These are phyloP conservation scores for Nebria salina DNA, from an alignment of 2,888 invertebrate genomes.

Conservation along the genomic window DNA sequence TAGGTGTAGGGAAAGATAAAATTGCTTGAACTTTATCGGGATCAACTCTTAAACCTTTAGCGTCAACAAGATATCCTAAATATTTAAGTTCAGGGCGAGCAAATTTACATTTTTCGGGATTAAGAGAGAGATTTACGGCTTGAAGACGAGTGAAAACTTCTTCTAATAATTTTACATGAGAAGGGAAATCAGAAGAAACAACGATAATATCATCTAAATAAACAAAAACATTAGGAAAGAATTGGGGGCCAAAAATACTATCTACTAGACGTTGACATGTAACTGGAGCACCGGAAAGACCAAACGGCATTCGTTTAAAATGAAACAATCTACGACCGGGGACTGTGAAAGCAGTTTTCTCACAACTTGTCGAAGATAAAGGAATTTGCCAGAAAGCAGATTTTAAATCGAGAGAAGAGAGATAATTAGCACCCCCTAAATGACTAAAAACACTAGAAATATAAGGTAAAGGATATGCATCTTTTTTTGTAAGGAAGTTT, in stretches of 20 bases:
- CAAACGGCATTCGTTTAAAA: too few relatives aligned
- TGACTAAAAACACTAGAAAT: constrained; percentile 40
- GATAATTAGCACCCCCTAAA: constrained; percentile 8
- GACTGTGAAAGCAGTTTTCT: too few relatives aligned
- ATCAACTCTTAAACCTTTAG: constrained; percentile 48
- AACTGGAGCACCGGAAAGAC: too few relatives aligned
- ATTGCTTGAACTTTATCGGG: constrained; percentile 47
- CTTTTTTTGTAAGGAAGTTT: constrained; percentile 50
- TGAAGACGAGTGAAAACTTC: background rate
- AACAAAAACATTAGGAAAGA: too few relatives aligned
- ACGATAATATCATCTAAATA: too few relatives aligned
- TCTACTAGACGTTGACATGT: too few relatives aligned
- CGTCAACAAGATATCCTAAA: constrained; percentile 53
- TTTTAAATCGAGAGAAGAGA: background rate
- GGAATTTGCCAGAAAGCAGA: too few relatives aligned
- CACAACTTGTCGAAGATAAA: too few relatives aligned
- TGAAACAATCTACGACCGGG: too few relatives aligned
- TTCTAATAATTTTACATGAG: background rate
- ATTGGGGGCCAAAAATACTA: too few relatives aligned
- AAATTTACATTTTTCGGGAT: constrained; percentile 11
- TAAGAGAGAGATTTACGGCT: background rate
- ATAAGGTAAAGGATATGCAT: constrained; percentile 48
- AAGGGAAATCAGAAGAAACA: too few relatives aligned
- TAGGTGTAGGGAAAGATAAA: constrained; percentile 43
- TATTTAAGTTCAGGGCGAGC: constrained; percentile 48